Base-by-base conservation (phyloP, 2,888 invertebrate species). In the Andrena chrysosceles region DNA sequence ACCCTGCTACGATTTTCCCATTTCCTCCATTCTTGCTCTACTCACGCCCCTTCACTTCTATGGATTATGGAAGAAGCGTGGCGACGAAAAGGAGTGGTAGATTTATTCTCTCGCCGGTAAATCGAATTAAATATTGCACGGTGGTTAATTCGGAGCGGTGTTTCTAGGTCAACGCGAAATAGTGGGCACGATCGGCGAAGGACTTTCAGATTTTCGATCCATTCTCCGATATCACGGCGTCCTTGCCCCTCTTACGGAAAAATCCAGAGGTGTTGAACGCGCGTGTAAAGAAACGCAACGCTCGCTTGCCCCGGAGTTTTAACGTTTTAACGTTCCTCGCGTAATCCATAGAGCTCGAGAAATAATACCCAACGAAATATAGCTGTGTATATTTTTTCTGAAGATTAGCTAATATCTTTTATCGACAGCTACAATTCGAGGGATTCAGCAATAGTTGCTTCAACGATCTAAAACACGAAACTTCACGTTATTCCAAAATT, bases 141-240 rank as follows among this genome's bases (percentile, higher is more conserved):
- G 5, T 35, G 16, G 16, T 42, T 49, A 69, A 76, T 49, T 69
- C 23, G 20, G 6, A 1, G n/a, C 8, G 13, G 8, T 20, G 35
- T 70, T 70, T 79, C 48, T 69, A 56, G 49, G 56, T 54, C 73
- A 42, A 10, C 23, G 59, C n/a, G 62, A 75, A 76, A 73, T 59
- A 69, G 26, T 23, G 69, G 23, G 4, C 35, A 64, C 33, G 13
- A 10, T 16, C 20, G 26, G 10, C 13, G 72, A 83, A 83, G 73
- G 78, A 69, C 80, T 69, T 60, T 69, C 64, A 83, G 69, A 84
- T 76, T 84, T 83, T 79, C 76, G 76, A 79, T 73, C 76, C 76
- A 4, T 73, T 73, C 79, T 60, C 75, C 75, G 69, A 69, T 83
- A 69, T 48, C 63, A 8, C 6, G 60, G 20, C 49, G 75, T 75